These are phyloP conservation scores for Reticulitermes speratus DNA, from an alignment of 1,140 invertebrate species.

Conservation along the genomic window DNA sequence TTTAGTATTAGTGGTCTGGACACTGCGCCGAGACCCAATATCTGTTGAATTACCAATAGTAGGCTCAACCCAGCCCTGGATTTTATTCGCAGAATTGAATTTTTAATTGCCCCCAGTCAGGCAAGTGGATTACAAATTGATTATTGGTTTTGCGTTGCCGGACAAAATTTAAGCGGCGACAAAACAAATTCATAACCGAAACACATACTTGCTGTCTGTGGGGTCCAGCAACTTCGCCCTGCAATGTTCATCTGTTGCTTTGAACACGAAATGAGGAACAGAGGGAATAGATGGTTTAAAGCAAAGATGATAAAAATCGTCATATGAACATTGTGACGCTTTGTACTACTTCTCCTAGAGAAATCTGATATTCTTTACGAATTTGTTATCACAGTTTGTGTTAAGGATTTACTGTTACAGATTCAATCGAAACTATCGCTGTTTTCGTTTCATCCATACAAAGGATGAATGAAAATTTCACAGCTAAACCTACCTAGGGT, in stretches of 20 bases:
- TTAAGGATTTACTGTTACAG: no score
- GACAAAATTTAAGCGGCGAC: background rate
- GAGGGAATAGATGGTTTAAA: background rate
- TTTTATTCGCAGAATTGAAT: background rate
- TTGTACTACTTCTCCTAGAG: background rate
- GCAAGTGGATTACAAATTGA: background rate
- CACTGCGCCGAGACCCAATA: no score
- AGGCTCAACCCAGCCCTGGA: background rate
- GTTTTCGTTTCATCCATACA: no score
- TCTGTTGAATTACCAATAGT: no score
- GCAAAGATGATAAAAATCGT: background rate
- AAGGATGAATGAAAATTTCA: no score
- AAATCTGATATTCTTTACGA: background rate
- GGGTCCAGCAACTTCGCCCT: no score
- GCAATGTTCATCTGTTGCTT: background rate
- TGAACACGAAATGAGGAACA: background rate
- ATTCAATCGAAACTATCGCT: no score
- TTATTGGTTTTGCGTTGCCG: background rate
- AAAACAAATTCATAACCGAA: background rate
- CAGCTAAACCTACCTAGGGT: no score
- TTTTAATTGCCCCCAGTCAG: constrained; percentile 8
- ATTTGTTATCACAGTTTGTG: no score
- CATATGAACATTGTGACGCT: background rate
- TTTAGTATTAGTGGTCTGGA: no score
- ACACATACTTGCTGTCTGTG: background rate